A percentile compares a stretch with the other conserved stretches of the same genome.
phyloP scores from a whole-genome alignment of 2,113 vertebrate species.

The Malurus elegans region DNA sequence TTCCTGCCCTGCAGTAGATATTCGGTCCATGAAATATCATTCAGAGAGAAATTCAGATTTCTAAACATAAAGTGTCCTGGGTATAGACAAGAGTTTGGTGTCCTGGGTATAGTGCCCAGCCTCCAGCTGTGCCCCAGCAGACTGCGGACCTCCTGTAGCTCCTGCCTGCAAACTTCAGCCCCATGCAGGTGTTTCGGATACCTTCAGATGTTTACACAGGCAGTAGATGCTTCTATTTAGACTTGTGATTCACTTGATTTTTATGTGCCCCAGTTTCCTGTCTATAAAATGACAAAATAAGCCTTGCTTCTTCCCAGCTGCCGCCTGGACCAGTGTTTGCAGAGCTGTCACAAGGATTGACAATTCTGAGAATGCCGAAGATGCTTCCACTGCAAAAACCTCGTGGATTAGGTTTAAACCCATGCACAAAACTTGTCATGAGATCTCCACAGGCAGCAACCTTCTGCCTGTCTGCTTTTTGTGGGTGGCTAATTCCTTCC shows the following conservation, averaged over 20 bases:
- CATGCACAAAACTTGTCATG: neutral
- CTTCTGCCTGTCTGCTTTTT: neutral
- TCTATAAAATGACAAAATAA: neutral
- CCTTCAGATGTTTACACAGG: neutral
- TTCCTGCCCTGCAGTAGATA: neutral
- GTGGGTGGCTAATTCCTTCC: neutral
- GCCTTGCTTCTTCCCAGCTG: neutral
- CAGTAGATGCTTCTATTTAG: neutral
- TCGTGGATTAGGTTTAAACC: neutral
- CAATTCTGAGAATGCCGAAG: neutral
- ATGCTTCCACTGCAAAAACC: neutral
- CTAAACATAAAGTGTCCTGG: neutral
- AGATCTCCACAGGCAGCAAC: neutral
- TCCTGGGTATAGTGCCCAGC: neutral
- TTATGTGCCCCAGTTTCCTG: neutral
- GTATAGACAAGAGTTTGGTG: neutral
- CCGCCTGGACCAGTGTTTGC: neutral
- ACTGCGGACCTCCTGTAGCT: neutral
- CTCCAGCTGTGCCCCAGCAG: neutral
- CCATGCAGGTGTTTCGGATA: neutral
- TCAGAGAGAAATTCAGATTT: neutral
- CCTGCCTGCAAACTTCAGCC: neutral
- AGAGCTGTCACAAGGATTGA: accelerated
- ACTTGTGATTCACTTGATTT: neutral
- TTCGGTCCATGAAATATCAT: neutral